Base-by-base conservation (phyloP, 2,113 vertebrate genomes). In the Spilogale gracilis region DNA sequence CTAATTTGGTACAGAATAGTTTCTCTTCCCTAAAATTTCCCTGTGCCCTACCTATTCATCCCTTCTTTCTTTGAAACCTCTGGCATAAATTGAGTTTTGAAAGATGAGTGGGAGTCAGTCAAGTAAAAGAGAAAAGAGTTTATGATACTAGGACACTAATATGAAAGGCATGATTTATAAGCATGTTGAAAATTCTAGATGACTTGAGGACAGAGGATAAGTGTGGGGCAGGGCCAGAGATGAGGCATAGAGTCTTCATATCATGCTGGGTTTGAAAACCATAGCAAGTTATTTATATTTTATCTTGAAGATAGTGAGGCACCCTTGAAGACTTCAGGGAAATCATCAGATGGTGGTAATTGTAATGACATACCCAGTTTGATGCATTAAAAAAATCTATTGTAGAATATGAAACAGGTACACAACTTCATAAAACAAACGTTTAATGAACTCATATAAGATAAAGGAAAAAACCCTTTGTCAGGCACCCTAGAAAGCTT, bases 21-120 rank as follows among this genome's bases (percentile, higher is more conserved):
- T 86, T 81, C 45, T n/a, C 23, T 90, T 52, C 30, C 45, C 45
- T 61, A 45, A 63, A 82, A 60, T 60, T 79, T 27, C 43, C 14
- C 45, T 60, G 20, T 83, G 38, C 17, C 89, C 32, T 94, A 65
- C n/a, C 45, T 94, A 0, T 94, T 78, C 10, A 82, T 65, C 2
- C 21, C 13, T 69, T 9, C 12, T 18, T 95, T 45, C 8, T 13
- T 9, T 8, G 11, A 95, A 71, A 71, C 14, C 52, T 60, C 27
- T 74, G 73, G 38, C 38, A 91, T 88, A 86, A 80, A 89, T 60
- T 52, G 50, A 89, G 18, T 88, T 89, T 94, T 95, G 23, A 93
- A 91, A 58, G 48, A 54, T 87, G 43, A 96, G 14, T 92, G 65
- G n/a, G 4, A 96, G 43, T 67, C 50, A 88, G 25, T 90, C 18